phyloP scores from a whole-genome alignment of 2,113 vertebrate genomes.

The Oplegnathus fasciatus region DNA sequence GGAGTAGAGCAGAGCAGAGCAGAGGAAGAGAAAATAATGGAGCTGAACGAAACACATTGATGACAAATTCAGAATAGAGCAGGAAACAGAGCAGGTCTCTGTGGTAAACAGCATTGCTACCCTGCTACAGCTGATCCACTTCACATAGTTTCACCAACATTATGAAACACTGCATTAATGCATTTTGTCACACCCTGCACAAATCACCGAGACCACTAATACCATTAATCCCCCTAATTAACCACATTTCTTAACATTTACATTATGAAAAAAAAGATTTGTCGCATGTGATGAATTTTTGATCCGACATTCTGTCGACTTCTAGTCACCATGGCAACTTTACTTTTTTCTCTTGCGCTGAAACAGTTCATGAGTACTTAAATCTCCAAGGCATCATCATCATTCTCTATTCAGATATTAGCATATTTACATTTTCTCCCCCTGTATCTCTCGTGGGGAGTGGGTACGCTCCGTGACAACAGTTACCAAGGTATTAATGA shows the following conservation, averaged over 20 bases:
- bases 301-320: not conserved
- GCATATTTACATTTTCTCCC: conserved; percentile 50
- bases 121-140: not conserved
- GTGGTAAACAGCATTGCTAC: not conserved
- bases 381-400: conserved; percentile 47
- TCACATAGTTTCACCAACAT: conserved; percentile 9
- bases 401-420: conserved; percentile 46
- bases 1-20: not conserved
- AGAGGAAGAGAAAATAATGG: conserved; percentile 1
- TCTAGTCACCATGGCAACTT: conserved; percentile 43
- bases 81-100: conserved; percentile 8
- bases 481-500: conserved; percentile 60
- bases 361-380: conserved; percentile 18
- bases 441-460: conserved; percentile 30
- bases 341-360: not conserved
- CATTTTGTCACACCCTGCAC: not conserved
- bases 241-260: conserved; percentile 7
- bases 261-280: not conserved
- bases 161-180: not conserved
- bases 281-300: not conserved
- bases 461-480: conserved; percentile 30
- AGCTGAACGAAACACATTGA: conserved; percentile 18
- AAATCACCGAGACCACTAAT: not conserved
- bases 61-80: conserved; percentile 25
- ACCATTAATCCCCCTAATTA: conserved; percentile 8